phyloP scores from a whole-genome alignment of 2,113 vertebrate species.

The Lycaon pictus region DNA sequence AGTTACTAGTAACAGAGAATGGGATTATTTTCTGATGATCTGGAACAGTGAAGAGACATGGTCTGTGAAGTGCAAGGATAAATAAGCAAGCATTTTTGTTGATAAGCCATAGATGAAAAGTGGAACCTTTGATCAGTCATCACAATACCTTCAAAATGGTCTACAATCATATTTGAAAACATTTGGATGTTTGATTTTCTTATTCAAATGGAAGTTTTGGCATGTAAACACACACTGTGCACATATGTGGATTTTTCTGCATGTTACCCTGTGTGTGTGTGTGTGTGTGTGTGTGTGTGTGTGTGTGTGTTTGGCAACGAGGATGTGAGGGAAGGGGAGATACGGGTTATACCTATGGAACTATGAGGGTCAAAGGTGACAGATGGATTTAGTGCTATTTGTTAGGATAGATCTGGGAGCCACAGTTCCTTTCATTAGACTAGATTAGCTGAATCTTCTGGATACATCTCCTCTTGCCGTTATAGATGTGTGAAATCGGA shows the following conservation, averaged over 20 bases:
- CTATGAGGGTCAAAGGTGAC: background rate
- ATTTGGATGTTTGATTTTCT: background rate
- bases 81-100: background rate
- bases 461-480: background rate
- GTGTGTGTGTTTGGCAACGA: background rate
- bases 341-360: background rate
- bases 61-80: background rate
- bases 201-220: background rate
- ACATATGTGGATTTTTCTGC: background rate
- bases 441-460: background rate
- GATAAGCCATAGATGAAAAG: background rate
- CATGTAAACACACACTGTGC: background rate
- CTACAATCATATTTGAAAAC: background rate
- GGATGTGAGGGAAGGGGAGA: background rate
- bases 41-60: background rate
- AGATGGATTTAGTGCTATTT: background rate
- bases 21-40: conserved; percentile 28
- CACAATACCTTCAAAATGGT: background rate
- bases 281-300: background rate
- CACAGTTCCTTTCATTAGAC: background rate
- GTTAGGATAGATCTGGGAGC: background rate
- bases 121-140: background rate
- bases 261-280: background rate
- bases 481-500: background rate
- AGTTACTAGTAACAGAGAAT: background rate